Base-by-base conservation (phyloP, 2,888 invertebrate genomes). In the Netelia inedita region DNA sequence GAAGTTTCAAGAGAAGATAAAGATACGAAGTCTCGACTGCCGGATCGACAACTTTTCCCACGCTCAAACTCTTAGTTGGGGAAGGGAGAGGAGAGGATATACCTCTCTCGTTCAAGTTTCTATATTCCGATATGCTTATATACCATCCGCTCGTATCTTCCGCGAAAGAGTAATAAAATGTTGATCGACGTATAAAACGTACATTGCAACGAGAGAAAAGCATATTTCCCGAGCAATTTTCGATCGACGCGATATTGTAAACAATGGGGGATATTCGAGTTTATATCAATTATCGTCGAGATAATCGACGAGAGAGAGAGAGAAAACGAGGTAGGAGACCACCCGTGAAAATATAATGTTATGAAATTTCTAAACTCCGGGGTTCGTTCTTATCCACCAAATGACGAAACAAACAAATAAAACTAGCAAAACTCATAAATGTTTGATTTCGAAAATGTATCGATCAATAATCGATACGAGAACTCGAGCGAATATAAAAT, bases 41-140 rank as follows among this genome's bases (percentile, higher is more conserved):
- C 8, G 59, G 69, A 57, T 79, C 83, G 75, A 75, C 63, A 75
- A 83, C 69, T 66, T 78, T 83, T 83, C 74, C 79, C 79, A 83
- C 83, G 79, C 83, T 66, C 65, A 50, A 61, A 83, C 78, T 55
- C 68, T 23, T 68, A 1, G 46, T 46, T 6, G 46, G 14, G 46
- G 14, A 11, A 46, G 46, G 11, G 43, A 5, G 43, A 61, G n/a
- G 59, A 19, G 53, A 1, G 3, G 8, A 43, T 57, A 57, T 16
- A 9, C 28, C 23, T 9, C n/a, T 3, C 14, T 43, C n/a, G 28
- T 55, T 66, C 19, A 28, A 71, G 23, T 75, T 81, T 57, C 69
- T 46, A 14, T 35, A 65, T 71, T 65, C 14, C 21, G 65, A 43
- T 73, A 43, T 46, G n/a, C 35, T n/a, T 28, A n/a, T 57, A 46